phyloP scores from a whole-genome alignment of 2,113 vertebrate species.

The Haliaeetus leucogaster region DNA sequence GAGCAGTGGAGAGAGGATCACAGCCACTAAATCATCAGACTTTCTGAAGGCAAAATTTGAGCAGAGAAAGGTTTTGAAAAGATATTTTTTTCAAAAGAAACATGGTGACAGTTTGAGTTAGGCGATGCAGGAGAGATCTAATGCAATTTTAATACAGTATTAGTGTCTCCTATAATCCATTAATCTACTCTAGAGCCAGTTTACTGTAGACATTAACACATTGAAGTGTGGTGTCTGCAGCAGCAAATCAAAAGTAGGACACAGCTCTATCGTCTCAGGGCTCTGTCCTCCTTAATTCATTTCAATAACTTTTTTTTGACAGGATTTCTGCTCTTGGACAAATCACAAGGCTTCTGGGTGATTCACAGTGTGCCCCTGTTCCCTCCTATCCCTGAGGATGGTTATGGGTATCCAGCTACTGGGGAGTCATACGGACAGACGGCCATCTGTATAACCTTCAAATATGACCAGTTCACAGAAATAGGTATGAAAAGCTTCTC shows the following conservation, averaged over 20 bases:
- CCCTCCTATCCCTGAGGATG: slow-evolving; percentile 81
- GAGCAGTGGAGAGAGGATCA: background rate
- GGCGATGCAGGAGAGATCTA: background rate
- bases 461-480: slow-evolving; percentile 77
- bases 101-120: background rate
- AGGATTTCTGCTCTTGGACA: slow-evolving; percentile 86
- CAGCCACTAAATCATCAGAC: background rate
- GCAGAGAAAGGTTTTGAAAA: background rate
- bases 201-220: background rate
- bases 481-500: slow-evolving; percentile 75
- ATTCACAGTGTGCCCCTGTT: slow-evolving; percentile 89
- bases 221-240: background rate
- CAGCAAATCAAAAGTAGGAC: background rate
- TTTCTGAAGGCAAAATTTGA: background rate
- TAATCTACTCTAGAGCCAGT: background rate
- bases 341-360: slow-evolving; percentile 88
- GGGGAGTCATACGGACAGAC: slow-evolving; percentile 83
- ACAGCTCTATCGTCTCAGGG: background rate
- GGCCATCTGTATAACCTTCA: slow-evolving; percentile 83
- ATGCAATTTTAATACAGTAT: background rate
- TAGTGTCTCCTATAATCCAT: background rate
- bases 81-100: background rate
- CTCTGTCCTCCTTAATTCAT: background rate
- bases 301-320: background rate
- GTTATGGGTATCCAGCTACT: slow-evolving; percentile 82